These are phyloP conservation scores for Cyanoliseus patagonus DNA, from an alignment of 2,113 vertebrate genomes.

Conservation along the genomic window DNA sequence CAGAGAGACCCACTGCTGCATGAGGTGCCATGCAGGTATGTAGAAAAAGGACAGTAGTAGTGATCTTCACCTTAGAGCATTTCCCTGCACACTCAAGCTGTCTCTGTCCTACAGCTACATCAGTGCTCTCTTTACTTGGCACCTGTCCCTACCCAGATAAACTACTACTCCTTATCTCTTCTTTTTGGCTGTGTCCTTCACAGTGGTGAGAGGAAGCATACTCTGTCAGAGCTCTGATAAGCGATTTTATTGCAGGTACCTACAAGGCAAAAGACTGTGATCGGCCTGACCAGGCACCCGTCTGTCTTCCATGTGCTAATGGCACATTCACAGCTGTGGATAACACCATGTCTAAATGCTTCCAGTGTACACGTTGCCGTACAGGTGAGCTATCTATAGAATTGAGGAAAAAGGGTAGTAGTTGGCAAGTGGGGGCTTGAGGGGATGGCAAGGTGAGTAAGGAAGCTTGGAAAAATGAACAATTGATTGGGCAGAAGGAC, in stretches of 20 bases:
- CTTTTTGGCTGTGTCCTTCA: not conserved
- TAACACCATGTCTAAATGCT: constrained; percentile 47
- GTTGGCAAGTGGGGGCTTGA: not conserved
- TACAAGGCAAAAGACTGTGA: constrained; percentile 59
- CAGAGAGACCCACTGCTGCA: constrained; percentile 58
- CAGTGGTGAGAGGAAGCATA: not conserved
- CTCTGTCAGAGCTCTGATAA: not conserved
- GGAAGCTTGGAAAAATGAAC: not conserved
- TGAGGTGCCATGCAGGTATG: constrained; percentile 62
- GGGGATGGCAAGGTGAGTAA: rapidly evolving
- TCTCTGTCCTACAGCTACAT: not conserved
- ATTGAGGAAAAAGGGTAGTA: not conserved
- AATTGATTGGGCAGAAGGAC: not conserved
- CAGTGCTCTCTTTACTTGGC: not conserved
- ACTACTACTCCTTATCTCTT: not conserved
- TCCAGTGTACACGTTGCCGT: constrained; percentile 1
- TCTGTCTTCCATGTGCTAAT: not conserved
- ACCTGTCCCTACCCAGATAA: not conserved
- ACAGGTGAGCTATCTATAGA: not conserved
- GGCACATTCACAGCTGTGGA: constrained; percentile 38
- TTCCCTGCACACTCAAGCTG: not conserved
- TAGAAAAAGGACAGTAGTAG: not conserved
- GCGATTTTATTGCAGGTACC: constrained; percentile 51
- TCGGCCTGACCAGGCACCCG: not conserved
- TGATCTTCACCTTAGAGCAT: not conserved